These are phyloP conservation scores for Onthophagus sagittarius DNA, from an alignment of 2,888 invertebrate species.

Conservation along the genomic window DNA sequence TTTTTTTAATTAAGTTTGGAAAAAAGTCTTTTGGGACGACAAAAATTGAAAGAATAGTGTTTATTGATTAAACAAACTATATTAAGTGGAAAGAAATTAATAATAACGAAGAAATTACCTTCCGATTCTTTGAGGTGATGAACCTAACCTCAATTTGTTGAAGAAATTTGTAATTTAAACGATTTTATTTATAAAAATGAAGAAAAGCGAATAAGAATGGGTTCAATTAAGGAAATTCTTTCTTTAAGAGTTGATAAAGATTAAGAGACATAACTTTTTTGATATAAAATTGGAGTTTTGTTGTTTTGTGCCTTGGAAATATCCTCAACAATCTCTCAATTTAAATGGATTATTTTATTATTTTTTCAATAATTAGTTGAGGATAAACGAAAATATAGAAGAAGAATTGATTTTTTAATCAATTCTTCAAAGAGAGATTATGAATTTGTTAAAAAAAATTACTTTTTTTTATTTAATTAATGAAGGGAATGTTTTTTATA, in stretches of 20 bases:
- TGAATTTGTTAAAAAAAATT: too few species aligned
- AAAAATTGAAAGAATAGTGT: too few species aligned
- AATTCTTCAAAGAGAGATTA: too few species aligned
- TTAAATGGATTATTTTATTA: slow-evolving; percentile 38
- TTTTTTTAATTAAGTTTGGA: too few species aligned
- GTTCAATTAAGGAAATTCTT: slow-evolving; percentile 21
- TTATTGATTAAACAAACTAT: too few species aligned
- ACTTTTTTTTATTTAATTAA: too few species aligned
- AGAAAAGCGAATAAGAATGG: background rate
- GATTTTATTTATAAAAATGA: slow-evolving; percentile 40
- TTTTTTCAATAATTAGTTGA: background rate
- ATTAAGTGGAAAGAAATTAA: background rate
- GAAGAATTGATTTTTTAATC: slow-evolving; percentile 32
- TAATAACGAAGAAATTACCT: slow-evolving; percentile 34
- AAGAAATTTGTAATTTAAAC: slow-evolving; percentile 53
- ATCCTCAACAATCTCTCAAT: slow-evolving; percentile 50
- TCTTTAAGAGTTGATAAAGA: slow-evolving; percentile 39
- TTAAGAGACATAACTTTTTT: slow-evolving; percentile 52
- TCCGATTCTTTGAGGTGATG: slow-evolving; percentile 43
- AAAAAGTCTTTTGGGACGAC: too few species aligned
- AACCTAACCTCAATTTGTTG: slow-evolving; percentile 36
- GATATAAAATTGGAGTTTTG: slow-evolving; percentile 54
- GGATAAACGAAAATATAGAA: slow-evolving; percentile 17
- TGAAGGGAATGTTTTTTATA: slow-evolving; percentile 54
- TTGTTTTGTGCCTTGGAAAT: slow-evolving; percentile 50